phyloP scores from a whole-genome alignment of 2,888 invertebrate species.

The Psylliodes chrysocephalus region DNA sequence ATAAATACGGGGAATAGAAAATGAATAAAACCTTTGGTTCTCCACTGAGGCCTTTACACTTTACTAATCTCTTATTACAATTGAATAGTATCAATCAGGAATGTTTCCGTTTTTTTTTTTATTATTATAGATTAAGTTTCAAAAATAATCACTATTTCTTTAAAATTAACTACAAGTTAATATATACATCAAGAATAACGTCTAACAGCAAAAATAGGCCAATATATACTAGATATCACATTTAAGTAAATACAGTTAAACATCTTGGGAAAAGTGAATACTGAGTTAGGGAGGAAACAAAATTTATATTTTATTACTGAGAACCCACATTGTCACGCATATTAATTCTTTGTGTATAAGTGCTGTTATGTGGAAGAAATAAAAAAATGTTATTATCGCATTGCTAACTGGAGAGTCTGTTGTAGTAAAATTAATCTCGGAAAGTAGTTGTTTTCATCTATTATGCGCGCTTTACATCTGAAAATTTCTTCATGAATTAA shows the following conservation, averaged over 20 bases:
- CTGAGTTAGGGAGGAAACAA: conserved; percentile 1
- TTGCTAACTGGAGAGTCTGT: no score
- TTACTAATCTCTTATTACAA: conserved; percentile 22
- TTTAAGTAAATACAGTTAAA: conserved; percentile 42
- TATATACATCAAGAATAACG: conserved; percentile 25
- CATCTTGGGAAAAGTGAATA: conserved; percentile 8
- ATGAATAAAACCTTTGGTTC: conserved; percentile 41
- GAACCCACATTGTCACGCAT: not conserved
- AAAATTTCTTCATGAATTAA: no score
- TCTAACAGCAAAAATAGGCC: conserved; percentile 42
- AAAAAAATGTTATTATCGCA: not conserved
- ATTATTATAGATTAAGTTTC: not conserved
- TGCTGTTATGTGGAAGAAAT: not conserved
- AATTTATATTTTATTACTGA: no score
- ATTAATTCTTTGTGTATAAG: not conserved
- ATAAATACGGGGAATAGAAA: conserved; percentile 42
- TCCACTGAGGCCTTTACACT: conserved; percentile 34
- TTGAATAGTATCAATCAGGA: conserved; percentile 10
- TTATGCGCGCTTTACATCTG: no score
- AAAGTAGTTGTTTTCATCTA: no score
- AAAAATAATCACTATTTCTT: conserved; percentile 22
- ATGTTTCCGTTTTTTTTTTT: conserved; percentile 11
- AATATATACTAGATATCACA: conserved; percentile 49
- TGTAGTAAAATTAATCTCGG: no score
- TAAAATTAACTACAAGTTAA: conserved; percentile 12